These are phyloP conservation scores for Nyctalus aviator DNA, from an alignment of 2,797 vertebrate genomes.

Conservation along the genomic window DNA sequence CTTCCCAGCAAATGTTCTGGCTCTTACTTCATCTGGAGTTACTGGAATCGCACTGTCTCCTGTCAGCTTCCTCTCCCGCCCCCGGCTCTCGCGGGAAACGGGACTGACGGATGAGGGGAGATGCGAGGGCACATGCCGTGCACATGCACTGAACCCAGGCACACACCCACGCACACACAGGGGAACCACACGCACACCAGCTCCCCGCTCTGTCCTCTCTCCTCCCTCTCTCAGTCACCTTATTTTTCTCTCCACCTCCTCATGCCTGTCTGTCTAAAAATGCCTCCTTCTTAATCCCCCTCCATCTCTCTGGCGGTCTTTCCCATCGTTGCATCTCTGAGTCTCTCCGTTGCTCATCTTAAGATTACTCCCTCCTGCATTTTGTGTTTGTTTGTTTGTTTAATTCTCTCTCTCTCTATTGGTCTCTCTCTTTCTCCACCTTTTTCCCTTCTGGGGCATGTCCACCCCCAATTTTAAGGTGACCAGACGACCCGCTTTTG, in stretches of 20 bases:
- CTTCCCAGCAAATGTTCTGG: slow-evolving; percentile 35
- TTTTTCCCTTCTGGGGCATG: neutral
- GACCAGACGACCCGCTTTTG: no score
- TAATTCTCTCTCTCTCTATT: neutral
- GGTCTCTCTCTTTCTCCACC: neutral
- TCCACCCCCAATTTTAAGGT: neutral
- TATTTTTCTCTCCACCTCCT: neutral
- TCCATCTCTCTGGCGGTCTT: no score
- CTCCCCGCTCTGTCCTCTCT: neutral
- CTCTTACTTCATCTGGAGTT: slow-evolving; percentile 63
- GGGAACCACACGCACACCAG: rapidly evolving
- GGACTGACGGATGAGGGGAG: neutral
- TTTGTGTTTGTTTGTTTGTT: neutral
- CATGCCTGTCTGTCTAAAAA: neutral
- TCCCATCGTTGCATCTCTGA: rapidly evolving
- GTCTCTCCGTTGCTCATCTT: neutral
- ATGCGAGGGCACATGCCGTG: rapidly evolving
- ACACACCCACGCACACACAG: neutral
- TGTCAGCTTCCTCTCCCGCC: slow-evolving; percentile 36
- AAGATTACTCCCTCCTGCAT: rapidly evolving
- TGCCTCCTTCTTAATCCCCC: neutral
- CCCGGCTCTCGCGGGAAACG: neutral
- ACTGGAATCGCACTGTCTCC: slow-evolving; percentile 58
- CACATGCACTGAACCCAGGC: neutral
- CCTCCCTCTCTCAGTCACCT: neutral